Base-by-base conservation (phyloP, 2,113 vertebrate genomes). In the Eurystomus gularis region DNA sequence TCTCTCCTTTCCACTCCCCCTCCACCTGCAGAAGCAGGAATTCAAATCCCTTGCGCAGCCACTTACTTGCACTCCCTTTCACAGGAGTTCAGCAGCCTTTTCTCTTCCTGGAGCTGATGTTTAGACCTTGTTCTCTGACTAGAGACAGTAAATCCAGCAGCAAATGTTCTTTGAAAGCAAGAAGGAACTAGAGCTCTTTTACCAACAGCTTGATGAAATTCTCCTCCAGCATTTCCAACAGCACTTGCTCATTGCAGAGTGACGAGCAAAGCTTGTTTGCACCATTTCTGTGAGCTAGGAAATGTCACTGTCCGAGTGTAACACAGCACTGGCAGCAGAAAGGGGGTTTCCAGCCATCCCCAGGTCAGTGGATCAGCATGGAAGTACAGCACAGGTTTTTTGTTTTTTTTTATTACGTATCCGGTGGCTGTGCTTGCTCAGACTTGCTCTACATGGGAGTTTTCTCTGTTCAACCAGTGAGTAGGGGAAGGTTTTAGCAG, bases 261-360 rank as follows among this genome's bases (percentile, higher is more conserved):
- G 21, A 28, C 35, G 51, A 37, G 37, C 60, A 42, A 54, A 39
- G 49, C 61, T 19, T 3, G 0, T 18, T 54, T 11, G 28, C 5
- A 17, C 31, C 48, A 15, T 75, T 48, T 20, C 35, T n/a, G 40
- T 11, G 28, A 35, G 18, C 17, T 72, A 1, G 48, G 37, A 44
- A 17, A 33, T 9, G 23, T 42, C 35, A 4, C 6, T 46, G 52
- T 17, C 39, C 0, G 23, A 17, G 66, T 0, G 2, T 19, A 8
- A 6, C 11, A 9, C 5, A 1, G 48, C 5, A 1, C 39, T 0
- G 2, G 24, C 31, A 55, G 70, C 28, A 42, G n/a, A 15, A 16
- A 51, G 31, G 55, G 57, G 77, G 5, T 62, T 92, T 80, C 77
- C 81, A 75, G 33, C 23, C 48, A 9, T n/a, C 42, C 1, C 40